Base-by-base conservation (phyloP, 2,888 invertebrate genomes). In the Drosophila maculinotata region DNA sequence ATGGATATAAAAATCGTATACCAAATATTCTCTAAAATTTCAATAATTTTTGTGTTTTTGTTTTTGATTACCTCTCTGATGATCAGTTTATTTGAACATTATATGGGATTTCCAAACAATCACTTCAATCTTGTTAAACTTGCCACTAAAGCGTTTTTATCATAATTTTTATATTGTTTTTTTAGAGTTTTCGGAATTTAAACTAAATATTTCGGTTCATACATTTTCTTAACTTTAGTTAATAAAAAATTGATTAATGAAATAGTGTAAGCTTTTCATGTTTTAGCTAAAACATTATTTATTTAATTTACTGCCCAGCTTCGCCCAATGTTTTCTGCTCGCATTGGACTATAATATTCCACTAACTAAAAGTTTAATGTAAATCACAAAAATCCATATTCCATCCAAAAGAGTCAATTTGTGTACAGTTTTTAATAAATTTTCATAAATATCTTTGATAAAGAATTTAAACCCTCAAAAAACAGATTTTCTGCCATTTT, bases 221-320 rank as follows among this genome's bases (percentile, higher is more conserved):
- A 49, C 31, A 51, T 60, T 23, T 31, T 56, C 70, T 68, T 58
- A 71, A 36, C 10, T 17, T 51, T 53, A 76, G 35, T 71, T 71
- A 31, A 41, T 52, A 62, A 69, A 69, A 59, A 63, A 52, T 59
- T 53, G 30, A 38, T 48, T 41, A 59, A 48, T 70, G 49, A 33
- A 57, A 33, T 51, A 17, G 47, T 39, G 20, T 66, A 36, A 64
- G 65, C 47, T 47, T 44, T 26, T 51, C 8, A 42, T 64, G 47
- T 15, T 44, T 64, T 8, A 72, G 72, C 66, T 17, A 20, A 68
- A 72, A 17, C 39, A 20, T 51, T 1, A 41, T 38, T 31, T 42
- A 20, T 44, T 48, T 56, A 38, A 44, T 68, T 74, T 6, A 52
- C n/a, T n/a, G n/a, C n/a, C n/a, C n/a, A n/a, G n/a, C n/a, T n/a